phyloP scores from a whole-genome alignment of 2,113 vertebrate species.

The Nymphicus hollandicus region DNA sequence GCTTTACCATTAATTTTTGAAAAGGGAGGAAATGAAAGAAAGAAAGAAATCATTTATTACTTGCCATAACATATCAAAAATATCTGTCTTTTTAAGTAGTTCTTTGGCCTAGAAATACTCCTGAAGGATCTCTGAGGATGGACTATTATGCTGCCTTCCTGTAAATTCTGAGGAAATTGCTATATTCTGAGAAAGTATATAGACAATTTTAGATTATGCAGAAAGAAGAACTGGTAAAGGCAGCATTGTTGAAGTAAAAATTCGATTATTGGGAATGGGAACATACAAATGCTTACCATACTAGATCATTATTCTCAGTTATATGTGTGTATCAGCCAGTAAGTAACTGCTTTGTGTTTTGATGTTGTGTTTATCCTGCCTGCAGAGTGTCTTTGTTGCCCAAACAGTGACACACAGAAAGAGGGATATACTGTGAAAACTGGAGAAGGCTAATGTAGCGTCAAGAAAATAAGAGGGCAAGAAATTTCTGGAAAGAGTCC shows the following conservation, averaged over 20 bases:
- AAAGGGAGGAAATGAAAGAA: not conserved
- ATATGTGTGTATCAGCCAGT: not conserved
- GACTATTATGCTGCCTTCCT: not conserved
- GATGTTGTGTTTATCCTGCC: not conserved
- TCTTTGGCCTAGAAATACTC: not conserved
- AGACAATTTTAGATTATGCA: not conserved
- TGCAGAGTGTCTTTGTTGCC: not conserved
- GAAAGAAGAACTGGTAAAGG: not conserved
- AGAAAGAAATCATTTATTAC: not conserved
- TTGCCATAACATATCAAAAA: not conserved
- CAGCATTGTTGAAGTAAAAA: not conserved
- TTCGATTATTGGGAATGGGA: not conserved
- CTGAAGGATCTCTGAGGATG: not conserved
- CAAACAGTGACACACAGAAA: not conserved
- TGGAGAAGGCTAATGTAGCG: not conserved
- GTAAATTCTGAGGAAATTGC: not conserved
- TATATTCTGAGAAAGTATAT: not conserved
- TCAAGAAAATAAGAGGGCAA: not conserved
- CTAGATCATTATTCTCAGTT: rapidly evolving
- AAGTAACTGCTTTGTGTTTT: not conserved
- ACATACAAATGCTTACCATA: not conserved
- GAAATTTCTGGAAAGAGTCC: not conserved
- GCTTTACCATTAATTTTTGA: not conserved
- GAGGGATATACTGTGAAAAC: not conserved
- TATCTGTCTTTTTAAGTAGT: not conserved